Percentiles rank a stretch among this genome's conserved stretches.
Evolutionary conservation across 1,140 invertebrate genomes (phyloP).

Genomic region (Drosophila yakuba): DNA sequence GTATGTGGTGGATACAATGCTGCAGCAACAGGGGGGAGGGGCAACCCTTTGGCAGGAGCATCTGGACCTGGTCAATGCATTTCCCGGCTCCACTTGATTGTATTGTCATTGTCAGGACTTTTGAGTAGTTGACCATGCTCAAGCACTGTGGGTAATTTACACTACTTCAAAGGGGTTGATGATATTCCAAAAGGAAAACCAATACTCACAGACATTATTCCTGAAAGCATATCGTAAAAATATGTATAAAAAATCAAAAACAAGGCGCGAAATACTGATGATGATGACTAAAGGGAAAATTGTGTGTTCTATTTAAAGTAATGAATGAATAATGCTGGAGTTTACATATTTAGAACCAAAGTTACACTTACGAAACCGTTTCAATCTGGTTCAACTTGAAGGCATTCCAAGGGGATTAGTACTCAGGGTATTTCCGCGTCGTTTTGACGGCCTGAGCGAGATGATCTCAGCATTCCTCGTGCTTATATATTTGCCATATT

Average conservation of each 20-base stretch:
- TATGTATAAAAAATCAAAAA: too few species aligned
- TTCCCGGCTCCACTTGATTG: conserved; percentile 56
- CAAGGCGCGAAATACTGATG: too few species aligned
- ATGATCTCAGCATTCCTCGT: conserved; percentile 23
- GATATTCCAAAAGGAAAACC: too few species aligned
- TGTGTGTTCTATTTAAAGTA: too few species aligned
- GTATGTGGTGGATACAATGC: conserved; percentile 50
- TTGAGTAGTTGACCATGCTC: conserved; percentile 21
- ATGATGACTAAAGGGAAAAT: too few species aligned
- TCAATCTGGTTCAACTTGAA: not conserved
- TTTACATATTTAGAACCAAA: not conserved
- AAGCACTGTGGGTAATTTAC: not conserved
- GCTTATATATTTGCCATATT: conserved; percentile 65
- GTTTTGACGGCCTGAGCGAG: not conserved
- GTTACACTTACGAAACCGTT: too few species aligned
- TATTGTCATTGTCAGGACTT: conserved; percentile 60
- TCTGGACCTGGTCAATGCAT: conserved; percentile 48
- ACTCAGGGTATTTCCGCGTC: conserved; percentile 21
- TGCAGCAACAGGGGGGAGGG: conserved; percentile 7
- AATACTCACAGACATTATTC: too few species aligned
- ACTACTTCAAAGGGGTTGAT: not conserved
- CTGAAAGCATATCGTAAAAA: too few species aligned
- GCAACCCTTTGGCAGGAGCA: conserved; percentile 25
- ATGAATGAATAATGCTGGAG: not conserved
- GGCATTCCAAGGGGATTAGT: not conserved